Percentiles rank a stretch among this genome's conserved stretches.
Conservation (phyloP, 2,113 vertebrate species). For the Progne subis region DNA sequence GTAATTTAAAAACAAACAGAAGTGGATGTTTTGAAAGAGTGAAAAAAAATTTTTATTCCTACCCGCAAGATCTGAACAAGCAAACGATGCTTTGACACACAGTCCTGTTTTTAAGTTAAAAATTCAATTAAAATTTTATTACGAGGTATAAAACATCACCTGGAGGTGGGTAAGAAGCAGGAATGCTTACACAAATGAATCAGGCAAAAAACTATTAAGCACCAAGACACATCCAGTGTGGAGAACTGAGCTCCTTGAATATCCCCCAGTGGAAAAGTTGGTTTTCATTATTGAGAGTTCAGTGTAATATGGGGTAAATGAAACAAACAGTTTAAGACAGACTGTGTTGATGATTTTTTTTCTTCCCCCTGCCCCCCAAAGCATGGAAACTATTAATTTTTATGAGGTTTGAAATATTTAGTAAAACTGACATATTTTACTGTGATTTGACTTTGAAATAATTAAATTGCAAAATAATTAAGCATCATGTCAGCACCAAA, state of each 20-base stretch:
- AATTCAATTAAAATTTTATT: not conserved
- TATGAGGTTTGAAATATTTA: not conserved
- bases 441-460: not conserved
- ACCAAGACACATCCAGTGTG: not conserved
- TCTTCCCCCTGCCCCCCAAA: rapidly evolving
- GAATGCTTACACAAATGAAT: not conserved
- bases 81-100: not conserved
- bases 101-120: not conserved
- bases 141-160: not conserved
- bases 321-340: not conserved
- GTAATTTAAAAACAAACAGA: not conserved
- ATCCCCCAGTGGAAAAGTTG: not conserved
- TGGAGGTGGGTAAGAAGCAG: not conserved
- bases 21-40: not conserved
- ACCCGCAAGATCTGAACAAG: not conserved
- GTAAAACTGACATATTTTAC: not conserved
- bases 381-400: not conserved
- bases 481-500: not conserved
- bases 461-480: not conserved
- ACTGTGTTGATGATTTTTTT: not conserved
- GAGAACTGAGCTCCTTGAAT: not conserved
- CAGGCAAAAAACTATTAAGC: not conserved
- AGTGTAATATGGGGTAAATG: not conserved
- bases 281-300: not conserved
- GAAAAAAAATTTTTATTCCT: not conserved